Evolutionary conservation across 2,113 vertebrate species (phyloP).

Genomic region (Carassius auratus): DNA sequence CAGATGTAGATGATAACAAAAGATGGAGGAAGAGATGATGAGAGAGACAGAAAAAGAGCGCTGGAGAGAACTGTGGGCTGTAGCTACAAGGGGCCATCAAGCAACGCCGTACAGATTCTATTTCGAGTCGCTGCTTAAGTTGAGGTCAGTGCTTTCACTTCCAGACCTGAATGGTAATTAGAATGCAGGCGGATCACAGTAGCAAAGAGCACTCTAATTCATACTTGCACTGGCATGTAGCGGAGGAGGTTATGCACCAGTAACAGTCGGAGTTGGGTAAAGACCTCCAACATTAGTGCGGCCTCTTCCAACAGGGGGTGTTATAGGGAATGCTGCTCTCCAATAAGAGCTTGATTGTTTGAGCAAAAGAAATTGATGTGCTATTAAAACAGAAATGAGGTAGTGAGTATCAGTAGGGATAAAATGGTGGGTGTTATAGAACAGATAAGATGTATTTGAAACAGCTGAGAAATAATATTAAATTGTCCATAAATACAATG

Average conservation of each 20-base stretch:
- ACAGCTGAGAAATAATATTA: neutral
- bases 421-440: neutral
- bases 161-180: constrained; percentile 51
- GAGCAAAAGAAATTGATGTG: neutral
- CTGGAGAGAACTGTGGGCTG: constrained; percentile 31
- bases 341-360: neutral
- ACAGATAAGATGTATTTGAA: neutral
- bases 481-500: constrained; percentile 2
- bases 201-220: constrained; percentile 30
- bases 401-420: neutral
- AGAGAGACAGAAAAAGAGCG: constrained; percentile 18
- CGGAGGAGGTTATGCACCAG: neutral
- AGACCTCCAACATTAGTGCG: neutral
- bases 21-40: constrained; percentile 2
- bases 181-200: constrained; percentile 29
- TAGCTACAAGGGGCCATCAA: constrained; percentile 25
- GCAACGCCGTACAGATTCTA: constrained; percentile 36
- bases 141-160: constrained; percentile 53
- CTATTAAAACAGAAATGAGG: neutral
- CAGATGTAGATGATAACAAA: constrained; percentile 16
- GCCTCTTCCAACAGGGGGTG: neutral
- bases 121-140: constrained; percentile 49
- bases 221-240: constrained; percentile 8
- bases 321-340: neutral
- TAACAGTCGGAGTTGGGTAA: neutral